Evolutionary conservation across 2,113 vertebrate species (phyloP).

Genomic region (Upupa epops): DNA sequence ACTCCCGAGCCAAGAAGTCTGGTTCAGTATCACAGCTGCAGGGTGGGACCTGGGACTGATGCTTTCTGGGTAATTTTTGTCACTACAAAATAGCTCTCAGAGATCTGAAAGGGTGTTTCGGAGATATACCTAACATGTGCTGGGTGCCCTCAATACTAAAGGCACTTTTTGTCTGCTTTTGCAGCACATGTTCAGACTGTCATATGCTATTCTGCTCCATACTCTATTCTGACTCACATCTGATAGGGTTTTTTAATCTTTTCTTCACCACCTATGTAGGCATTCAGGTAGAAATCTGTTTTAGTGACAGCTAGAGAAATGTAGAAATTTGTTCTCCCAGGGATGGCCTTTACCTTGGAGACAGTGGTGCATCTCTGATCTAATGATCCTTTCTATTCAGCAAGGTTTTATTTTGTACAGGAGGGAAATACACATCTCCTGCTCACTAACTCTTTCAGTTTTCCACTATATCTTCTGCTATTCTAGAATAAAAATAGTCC

Average conservation of each 20-base stretch:
- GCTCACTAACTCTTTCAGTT: background rate
- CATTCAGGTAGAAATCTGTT: background rate
- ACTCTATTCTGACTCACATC: background rate
- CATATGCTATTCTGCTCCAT: fast-evolving
- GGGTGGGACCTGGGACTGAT: background rate
- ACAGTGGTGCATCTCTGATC: too few relatives aligned
- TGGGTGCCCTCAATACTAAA: background rate
- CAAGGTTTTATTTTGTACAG: background rate
- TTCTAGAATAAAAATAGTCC: background rate
- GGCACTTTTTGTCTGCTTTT: background rate
- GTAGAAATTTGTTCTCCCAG: background rate
- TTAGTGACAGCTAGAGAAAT: background rate
- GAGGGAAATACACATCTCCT: background rate
- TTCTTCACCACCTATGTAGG: background rate
- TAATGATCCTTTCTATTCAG: background rate
- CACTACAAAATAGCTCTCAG: background rate
- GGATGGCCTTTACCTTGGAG: background rate
- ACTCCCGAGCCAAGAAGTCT: background rate
- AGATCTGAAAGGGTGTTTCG: background rate
- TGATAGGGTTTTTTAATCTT: background rate
- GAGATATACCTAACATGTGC: background rate
- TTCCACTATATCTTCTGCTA: background rate
- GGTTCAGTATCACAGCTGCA: background rate
- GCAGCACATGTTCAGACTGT: background rate
- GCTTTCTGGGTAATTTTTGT: background rate